Evolutionary conservation across 2,888 invertebrate species (phyloP).

Genomic region (Andrena bucephala): DNA sequence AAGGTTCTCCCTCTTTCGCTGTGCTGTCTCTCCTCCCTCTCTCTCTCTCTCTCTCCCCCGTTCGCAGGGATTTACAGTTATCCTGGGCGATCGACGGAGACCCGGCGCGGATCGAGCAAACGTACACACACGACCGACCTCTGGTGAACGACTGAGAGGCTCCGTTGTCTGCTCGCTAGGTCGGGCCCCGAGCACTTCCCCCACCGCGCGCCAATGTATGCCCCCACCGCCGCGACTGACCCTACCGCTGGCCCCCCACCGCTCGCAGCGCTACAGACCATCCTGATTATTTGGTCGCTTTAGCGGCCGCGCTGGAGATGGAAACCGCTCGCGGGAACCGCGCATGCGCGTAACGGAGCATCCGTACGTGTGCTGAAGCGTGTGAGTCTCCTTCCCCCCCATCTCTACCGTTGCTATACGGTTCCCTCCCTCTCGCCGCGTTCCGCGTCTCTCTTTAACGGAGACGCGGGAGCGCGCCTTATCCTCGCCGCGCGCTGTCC

Average conservation of each 20-base stretch:
- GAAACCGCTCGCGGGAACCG: slow-evolving; percentile 54
- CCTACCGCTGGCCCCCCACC: slow-evolving; percentile 42
- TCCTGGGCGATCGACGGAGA: slow-evolving; percentile 59
- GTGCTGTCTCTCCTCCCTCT: slow-evolving; percentile 20
- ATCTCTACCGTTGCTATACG: neutral
- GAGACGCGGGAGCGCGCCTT: slow-evolving; percentile 17
- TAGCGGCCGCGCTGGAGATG: slow-evolving; percentile 52
- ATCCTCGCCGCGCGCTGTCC: slow-evolving; percentile 4
- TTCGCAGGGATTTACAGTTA: slow-evolving; percentile 74
- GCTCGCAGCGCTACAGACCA: slow-evolving; percentile 38
- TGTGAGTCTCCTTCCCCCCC: slow-evolving; percentile 1
- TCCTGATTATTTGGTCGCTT: slow-evolving; percentile 68
- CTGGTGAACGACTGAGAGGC: slow-evolving; percentile 82
- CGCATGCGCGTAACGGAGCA: slow-evolving; percentile 77
- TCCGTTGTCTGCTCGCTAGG: slow-evolving; percentile 72
- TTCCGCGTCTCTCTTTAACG: slow-evolving; percentile 48
- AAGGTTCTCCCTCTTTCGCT: slow-evolving; percentile 33
- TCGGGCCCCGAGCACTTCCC: slow-evolving; percentile 60
- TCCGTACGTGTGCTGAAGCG: slow-evolving; percentile 62
- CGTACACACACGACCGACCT: slow-evolving; percentile 70
- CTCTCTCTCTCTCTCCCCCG: slow-evolving; percentile 34
- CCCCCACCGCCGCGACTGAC: slow-evolving; percentile 29
- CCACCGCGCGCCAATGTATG: neutral
- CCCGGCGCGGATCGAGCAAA: slow-evolving; percentile 39
- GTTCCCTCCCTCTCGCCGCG: slow-evolving; percentile 9